Conservation (phyloP, 2,113 vertebrate genomes). For the Gobius niger region DNA sequence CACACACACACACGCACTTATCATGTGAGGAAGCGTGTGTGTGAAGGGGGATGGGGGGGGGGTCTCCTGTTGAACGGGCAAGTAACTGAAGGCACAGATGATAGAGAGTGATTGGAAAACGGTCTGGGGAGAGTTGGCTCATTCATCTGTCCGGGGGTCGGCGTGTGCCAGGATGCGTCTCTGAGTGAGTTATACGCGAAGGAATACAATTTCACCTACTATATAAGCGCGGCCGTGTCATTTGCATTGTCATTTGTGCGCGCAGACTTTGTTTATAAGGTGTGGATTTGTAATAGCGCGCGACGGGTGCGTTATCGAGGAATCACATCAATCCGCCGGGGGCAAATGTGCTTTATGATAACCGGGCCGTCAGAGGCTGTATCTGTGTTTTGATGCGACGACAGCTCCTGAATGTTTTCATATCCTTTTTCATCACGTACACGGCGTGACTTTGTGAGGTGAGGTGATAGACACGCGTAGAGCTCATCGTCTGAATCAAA, state of each 20-base stretch:
- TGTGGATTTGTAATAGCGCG: no score
- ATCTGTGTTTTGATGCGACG: not conserved
- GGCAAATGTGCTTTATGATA: not conserved
- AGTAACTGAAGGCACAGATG: constrained; percentile 42
- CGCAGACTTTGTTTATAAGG: not conserved
- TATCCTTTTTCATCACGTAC: no score
- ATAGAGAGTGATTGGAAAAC: constrained; percentile 54
- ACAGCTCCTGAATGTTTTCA: not conserved
- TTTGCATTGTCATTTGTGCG: not conserved
- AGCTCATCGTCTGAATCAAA: no score
- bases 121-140: constrained; percentile 27
- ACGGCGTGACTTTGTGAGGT: no score
- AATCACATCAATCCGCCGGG: not conserved
- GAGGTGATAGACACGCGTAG: no score
- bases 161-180: not conserved
- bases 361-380: not conserved
- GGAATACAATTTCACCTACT: not conserved
- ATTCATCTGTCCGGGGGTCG: constrained; percentile 24
- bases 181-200: not conserved
- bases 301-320: not conserved
- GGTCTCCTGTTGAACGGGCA: constrained; percentile 15
- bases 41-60: no score
- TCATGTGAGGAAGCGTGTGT: no score
- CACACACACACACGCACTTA: not conserved
- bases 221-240: not conserved